Evolutionary conservation across 2,113 vertebrate genomes (phyloP).

Genomic region (Paradoxurus hermaphroditus): DNA sequence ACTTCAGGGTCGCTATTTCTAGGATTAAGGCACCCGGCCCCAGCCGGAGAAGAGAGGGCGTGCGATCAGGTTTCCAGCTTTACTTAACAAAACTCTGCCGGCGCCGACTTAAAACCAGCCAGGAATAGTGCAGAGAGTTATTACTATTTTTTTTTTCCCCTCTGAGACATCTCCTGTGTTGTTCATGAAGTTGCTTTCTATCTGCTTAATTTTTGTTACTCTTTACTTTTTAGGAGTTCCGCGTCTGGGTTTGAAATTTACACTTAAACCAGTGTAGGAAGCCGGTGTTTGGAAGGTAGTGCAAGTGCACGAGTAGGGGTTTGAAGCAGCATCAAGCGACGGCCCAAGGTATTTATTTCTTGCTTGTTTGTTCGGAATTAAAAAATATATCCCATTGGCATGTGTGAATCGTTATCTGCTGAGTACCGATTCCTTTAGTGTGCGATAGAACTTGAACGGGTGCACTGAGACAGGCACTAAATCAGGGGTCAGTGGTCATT

Average conservation of each 20-base stretch:
- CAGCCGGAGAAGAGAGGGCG: neutral
- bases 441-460: neutral
- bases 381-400: neutral
- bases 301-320: neutral
- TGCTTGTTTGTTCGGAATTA: neutral
- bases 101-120: neutral
- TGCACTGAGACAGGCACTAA: neutral
- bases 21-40: neutral
- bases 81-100: neutral
- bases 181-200: neutral
- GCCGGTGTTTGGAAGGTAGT: constrained; percentile 5
- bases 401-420: neutral
- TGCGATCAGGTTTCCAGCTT: constrained; percentile 44
- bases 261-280: constrained; percentile 18
- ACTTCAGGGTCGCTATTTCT: neutral
- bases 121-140: neutral
- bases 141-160: neutral
- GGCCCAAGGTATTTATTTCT: constrained; percentile 57
- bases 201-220: neutral
- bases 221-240: constrained; percentile 24
- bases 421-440: neutral
- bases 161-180: neutral
- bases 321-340: neutral
- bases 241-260: neutral
- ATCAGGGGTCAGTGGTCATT: neutral